Conservation (phyloP, 2,888 invertebrate genomes). For the Tribolium freemani region DNA sequence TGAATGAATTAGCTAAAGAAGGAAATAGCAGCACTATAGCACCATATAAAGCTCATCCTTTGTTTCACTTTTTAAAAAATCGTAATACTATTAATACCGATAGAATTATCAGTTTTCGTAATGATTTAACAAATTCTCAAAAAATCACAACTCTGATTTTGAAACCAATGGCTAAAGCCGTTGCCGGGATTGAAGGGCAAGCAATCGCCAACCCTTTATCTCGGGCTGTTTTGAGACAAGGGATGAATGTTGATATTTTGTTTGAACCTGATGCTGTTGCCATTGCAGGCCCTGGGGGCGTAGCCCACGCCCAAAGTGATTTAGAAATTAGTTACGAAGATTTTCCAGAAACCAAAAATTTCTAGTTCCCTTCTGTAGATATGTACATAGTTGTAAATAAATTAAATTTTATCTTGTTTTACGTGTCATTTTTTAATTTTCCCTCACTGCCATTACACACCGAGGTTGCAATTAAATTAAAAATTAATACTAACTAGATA, state of each 20-base stretch:
- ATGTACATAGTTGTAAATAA: background rate
- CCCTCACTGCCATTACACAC: too few relatives aligned
- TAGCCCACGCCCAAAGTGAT: slow-evolving; percentile 83
- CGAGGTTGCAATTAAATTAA: too few relatives aligned
- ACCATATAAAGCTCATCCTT: slow-evolving; percentile 61
- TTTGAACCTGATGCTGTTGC: slow-evolving; percentile 80
- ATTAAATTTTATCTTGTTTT: too few relatives aligned
- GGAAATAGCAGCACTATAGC: slow-evolving; percentile 43
- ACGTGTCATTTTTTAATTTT: too few relatives aligned
- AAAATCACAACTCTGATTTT: slow-evolving; percentile 70
- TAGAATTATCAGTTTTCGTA: slow-evolving; percentile 58
- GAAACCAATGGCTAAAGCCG: slow-evolving; percentile 77
- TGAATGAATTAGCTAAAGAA: slow-evolving; percentile 15
- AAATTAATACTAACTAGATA: too few relatives aligned
- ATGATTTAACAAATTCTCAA: slow-evolving; percentile 45
- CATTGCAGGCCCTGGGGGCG: slow-evolving; percentile 81
- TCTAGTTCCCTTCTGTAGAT: background rate
- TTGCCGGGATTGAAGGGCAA: slow-evolving; percentile 76
- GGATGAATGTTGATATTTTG: slow-evolving; percentile 74
- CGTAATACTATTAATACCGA: slow-evolving; percentile 56
- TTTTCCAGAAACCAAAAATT: background rate
- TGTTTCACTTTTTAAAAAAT: slow-evolving; percentile 62
- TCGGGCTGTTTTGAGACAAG: slow-evolving; percentile 74
- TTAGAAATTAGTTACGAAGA: slow-evolving; percentile 69
- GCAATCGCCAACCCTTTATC: slow-evolving; percentile 81